A percentile compares a stretch with the other conserved stretches of the same genome.
Conservation (phyloP, 2,797 vertebrate species). For the Amniataba percoides region DNA sequence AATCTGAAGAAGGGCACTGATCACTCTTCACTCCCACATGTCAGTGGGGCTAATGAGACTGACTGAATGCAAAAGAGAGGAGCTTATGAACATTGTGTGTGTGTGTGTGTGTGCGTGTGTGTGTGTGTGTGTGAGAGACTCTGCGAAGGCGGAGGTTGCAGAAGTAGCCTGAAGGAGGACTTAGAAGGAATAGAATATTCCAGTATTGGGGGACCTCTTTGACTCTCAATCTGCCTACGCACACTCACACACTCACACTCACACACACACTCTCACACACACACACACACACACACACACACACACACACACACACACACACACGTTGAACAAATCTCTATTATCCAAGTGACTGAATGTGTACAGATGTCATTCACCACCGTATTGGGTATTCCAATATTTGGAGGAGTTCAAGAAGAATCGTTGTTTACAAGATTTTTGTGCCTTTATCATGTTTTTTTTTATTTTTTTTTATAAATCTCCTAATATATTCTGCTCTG, state of each 20-base stretch:
- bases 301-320: conserved; percentile 43
- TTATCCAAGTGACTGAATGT: conserved; percentile 39
- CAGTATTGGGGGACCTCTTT: conserved; percentile 68
- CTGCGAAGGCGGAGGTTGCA: conserved; percentile 61
- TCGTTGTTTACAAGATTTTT: conserved; percentile 18
- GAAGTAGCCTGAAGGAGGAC: conserved; percentile 67
- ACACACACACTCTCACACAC: conserved; percentile 29
- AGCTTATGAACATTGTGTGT: conserved; percentile 38
- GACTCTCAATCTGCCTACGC: conserved; percentile 69
- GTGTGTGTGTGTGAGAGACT: conserved; percentile 29
- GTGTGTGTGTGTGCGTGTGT: conserved; percentile 23
- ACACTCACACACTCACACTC: conserved; percentile 30
- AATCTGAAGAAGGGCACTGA: conserved; percentile 45
- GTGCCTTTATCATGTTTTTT: background rate
- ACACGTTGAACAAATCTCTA: conserved; percentile 29
- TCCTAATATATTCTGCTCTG: background rate
- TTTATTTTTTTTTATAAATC: background rate
- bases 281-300: conserved; percentile 48
- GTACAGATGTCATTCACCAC: conserved; percentile 26
- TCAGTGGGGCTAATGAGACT: conserved; percentile 74
- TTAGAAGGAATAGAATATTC: conserved; percentile 68
- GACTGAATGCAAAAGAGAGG: conserved; percentile 66
- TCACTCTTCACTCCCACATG: conserved; percentile 68
- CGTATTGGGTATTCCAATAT: conserved; percentile 11
- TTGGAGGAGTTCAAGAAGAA: conserved; percentile 1